Evolutionary conservation across 1,140 invertebrate species (phyloP).

Genomic region (Colletes gigas): DNA sequence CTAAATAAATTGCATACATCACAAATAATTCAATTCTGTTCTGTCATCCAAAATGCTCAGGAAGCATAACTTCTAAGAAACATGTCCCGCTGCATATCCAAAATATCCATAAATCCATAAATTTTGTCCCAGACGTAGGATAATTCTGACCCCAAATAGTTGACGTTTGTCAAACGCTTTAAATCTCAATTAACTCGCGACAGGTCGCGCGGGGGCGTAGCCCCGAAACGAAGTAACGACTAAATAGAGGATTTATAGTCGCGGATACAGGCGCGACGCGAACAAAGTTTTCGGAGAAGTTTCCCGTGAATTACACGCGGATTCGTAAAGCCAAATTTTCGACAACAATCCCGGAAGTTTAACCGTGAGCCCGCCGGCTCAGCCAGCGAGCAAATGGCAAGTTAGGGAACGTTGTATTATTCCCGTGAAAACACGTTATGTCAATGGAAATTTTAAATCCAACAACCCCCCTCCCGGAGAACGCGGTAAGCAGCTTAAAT

Average conservation of each 20-base stretch:
- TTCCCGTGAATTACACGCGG: background rate
- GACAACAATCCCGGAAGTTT: background rate
- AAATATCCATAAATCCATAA: no score
- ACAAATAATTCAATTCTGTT: no score
- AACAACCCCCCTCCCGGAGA: background rate
- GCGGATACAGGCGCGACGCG: no score
- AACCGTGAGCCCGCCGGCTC: background rate
- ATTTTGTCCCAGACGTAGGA: no score
- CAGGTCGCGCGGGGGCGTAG: background rate
- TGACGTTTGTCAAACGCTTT: no score
- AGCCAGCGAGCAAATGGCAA: conserved; percentile 17
- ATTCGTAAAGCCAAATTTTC: background rate
- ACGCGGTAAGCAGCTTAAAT: conserved; percentile 59
- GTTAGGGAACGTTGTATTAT: conserved; percentile 10
- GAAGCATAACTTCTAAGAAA: no score
- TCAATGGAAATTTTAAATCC: conserved; percentile 52
- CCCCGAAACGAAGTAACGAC: background rate
- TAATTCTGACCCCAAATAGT: no score
- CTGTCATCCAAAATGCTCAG: no score
- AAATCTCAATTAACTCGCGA: background rate
- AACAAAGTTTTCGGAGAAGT: background rate
- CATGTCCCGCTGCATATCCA: no score
- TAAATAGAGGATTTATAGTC: background rate
- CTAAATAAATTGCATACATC: no score
- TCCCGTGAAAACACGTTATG: conserved; percentile 38